These are phyloP conservation scores for Lagopus muta DNA, from an alignment of 2,113 vertebrate genomes.

Conservation along the genomic window DNA sequence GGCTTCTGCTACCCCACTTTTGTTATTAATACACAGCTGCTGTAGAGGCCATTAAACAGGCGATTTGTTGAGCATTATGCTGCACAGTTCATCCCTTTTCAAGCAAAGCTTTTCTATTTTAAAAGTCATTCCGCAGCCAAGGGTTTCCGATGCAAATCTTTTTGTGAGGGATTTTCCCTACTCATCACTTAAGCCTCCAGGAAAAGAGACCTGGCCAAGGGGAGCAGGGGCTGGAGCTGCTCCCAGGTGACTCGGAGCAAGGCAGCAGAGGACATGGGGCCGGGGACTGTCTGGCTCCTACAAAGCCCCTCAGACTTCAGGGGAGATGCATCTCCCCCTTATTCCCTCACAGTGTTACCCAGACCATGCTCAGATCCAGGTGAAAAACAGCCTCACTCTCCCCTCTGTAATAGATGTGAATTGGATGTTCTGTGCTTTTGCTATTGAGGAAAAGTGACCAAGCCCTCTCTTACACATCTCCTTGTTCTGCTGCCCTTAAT, in stretches of 20 bases:
- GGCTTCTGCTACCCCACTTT: not conserved
- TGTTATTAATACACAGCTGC: slow-evolving; percentile 54
- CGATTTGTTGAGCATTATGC: slow-evolving; percentile 51
- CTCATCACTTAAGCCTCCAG: not conserved
- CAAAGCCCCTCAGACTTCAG: not conserved
- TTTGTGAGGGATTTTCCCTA: slow-evolving; percentile 47
- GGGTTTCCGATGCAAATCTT: slow-evolving; percentile 44
- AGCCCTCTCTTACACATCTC: not conserved
- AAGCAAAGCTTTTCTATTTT: slow-evolving; percentile 60
- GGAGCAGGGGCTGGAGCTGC: not conserved
- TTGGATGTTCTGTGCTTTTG: not conserved
- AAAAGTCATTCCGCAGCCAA: slow-evolving; percentile 23
- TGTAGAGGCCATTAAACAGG: slow-evolving; percentile 42
- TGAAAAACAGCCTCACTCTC: rapidly evolving
- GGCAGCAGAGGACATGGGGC: not conserved
- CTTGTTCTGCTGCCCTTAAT: not conserved
- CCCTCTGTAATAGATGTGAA: not conserved
- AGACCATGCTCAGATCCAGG: not conserved
- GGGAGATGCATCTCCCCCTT: not conserved
- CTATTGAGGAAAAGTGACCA: not conserved
- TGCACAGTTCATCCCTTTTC: slow-evolving; percentile 40
- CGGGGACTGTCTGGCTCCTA: not conserved
- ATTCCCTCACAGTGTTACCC: not conserved
- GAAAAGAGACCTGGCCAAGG: not conserved
- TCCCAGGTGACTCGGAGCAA: not conserved